Evolutionary conservation across 2,113 vertebrate genomes (phyloP).

Genomic region (Nettapus auritus): DNA sequence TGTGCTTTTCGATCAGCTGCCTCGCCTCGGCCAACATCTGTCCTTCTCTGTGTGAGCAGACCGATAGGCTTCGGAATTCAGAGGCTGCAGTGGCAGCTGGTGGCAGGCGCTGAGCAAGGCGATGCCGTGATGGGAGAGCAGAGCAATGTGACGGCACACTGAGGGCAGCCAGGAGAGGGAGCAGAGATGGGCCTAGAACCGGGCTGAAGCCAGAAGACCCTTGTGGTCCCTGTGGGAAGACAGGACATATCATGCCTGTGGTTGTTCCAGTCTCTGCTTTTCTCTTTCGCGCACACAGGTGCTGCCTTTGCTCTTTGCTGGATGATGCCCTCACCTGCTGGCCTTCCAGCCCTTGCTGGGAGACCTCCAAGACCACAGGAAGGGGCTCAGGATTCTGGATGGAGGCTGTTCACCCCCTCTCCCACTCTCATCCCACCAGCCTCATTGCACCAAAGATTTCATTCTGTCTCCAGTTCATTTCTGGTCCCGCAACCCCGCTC

Average conservation of each 20-base stretch:
- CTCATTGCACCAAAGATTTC: fast-evolving
- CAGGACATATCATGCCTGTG: too few species aligned
- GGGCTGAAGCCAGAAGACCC: fast-evolving
- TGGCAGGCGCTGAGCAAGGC: fast-evolving
- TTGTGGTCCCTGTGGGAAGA: not conserved
- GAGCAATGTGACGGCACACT: not conserved
- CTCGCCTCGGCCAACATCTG: not conserved
- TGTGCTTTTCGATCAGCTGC: not conserved
- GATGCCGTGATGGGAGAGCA: not conserved
- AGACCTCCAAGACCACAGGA: fast-evolving
- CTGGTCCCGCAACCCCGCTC: not conserved
- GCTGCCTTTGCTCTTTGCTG: not conserved
- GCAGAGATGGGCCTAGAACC: too few species aligned
- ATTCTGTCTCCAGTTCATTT: not conserved
- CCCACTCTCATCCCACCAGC: not conserved
- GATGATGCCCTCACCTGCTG: not conserved
- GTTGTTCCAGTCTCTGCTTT: not conserved
- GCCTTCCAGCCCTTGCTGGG: not conserved
- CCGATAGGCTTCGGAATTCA: not conserved
- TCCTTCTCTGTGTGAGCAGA: not conserved
- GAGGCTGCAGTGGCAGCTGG: fast-evolving
- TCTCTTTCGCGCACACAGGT: fast-evolving
- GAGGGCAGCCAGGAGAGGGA: not conserved
- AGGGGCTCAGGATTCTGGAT: not conserved
- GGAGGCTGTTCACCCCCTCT: not conserved